phyloP scores from a whole-genome alignment of 2,888 invertebrate genomes.

The Lutraria lutraria region DNA sequence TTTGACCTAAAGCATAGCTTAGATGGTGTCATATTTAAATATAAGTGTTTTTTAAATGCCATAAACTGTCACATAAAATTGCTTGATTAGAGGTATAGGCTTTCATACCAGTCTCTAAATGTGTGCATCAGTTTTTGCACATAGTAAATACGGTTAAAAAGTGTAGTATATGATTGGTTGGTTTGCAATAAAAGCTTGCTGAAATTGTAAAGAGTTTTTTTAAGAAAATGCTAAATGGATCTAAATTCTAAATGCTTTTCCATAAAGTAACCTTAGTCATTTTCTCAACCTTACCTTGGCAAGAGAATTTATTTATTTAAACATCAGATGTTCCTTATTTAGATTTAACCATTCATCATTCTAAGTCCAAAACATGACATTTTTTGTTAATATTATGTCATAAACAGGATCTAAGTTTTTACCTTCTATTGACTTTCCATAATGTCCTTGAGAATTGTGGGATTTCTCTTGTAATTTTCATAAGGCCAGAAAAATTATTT shows the following conservation, averaged over 20 bases:
- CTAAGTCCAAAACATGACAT: no score
- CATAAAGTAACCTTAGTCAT: background rate
- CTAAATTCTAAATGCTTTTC: background rate
- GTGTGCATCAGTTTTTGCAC: background rate
- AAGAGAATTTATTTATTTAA: background rate
- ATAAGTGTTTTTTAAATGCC: constrained; percentile 39
- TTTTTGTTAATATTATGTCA: no score
- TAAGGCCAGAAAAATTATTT: no score
- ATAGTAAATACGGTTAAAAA: background rate
- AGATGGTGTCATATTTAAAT: constrained; percentile 26
- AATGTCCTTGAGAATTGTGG: background rate
- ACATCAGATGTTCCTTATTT: background rate
- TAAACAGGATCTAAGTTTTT: background rate
- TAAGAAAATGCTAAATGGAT: background rate
- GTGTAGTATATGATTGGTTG: no score
- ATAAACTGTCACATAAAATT: constrained; percentile 6
- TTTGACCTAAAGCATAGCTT: background rate
- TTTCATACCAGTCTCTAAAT: background rate
- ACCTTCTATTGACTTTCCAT: background rate
- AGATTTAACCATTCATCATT: background rate
- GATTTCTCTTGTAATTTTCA: background rate
- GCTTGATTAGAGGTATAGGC: background rate
- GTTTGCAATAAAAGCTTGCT: no score
- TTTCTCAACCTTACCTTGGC: background rate
- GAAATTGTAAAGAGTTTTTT: background rate